These are phyloP conservation scores for Eulacestoma nigropectus DNA, from an alignment of 2,113 vertebrate species.

Conservation along the genomic window DNA sequence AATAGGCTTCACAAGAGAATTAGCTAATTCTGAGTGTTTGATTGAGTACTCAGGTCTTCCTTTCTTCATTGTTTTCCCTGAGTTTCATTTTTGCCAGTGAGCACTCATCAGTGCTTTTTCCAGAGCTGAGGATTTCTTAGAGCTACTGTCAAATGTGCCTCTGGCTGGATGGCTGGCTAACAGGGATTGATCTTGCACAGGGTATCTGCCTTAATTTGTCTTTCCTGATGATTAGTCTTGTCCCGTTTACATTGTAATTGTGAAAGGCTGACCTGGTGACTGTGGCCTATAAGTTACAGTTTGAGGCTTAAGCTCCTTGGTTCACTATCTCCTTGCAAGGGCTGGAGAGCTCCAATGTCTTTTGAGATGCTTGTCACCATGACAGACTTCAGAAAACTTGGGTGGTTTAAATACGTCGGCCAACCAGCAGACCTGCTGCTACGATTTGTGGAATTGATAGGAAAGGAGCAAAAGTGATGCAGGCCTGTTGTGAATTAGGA, in stretches of 20 bases:
- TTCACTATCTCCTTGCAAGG: not conserved
- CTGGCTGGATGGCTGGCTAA: not conserved
- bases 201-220: not conserved
- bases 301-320: not conserved
- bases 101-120: not conserved
- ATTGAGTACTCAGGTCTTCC: not conserved
- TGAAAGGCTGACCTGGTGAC: not conserved
- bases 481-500: not conserved
- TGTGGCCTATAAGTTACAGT: not conserved
- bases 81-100: not conserved
- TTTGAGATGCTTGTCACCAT: not conserved
- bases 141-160: not conserved
- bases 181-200: not conserved
- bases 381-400: not conserved
- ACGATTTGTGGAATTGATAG: not conserved
- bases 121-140: not conserved
- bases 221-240: constrained; percentile 21
- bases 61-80: not conserved
- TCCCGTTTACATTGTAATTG: not conserved
- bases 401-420: not conserved
- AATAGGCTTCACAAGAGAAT: not conserved
- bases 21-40: not conserved
- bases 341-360: not conserved
- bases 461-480: not conserved
- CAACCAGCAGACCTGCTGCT: not conserved